Conservation (phyloP, 2,888 invertebrate genomes). For the Pyrrhosoma nymphula region DNA sequence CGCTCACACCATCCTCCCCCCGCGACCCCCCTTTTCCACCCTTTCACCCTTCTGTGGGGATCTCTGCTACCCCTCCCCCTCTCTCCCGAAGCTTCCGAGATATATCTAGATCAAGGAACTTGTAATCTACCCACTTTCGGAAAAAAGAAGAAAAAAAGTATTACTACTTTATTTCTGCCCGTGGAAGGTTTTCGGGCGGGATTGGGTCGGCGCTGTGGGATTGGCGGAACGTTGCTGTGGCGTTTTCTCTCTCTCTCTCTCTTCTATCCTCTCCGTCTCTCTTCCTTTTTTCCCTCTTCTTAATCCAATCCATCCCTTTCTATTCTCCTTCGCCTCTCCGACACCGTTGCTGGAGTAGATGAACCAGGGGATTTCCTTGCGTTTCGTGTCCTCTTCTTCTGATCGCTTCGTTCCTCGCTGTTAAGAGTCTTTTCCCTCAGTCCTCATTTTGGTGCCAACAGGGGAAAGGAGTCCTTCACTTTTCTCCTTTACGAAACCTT, state of each 20-base stretch:
- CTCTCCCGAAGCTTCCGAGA: constrained; percentile 16
- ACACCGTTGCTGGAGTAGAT: neutral
- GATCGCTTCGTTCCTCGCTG: neutral
- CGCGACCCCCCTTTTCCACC: too few relatives aligned
- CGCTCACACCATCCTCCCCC: neutral
- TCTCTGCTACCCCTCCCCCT: neutral
- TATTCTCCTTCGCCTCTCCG: neutral
- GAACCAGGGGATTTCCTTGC: neutral
- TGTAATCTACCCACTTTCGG: constrained; percentile 28
- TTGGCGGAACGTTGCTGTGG: neutral
- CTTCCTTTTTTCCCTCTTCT: neutral
- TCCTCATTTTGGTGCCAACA: too few relatives aligned
- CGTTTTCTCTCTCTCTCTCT: neutral
- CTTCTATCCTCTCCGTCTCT: neutral
- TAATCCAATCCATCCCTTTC: neutral
- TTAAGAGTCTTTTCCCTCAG: too few relatives aligned
- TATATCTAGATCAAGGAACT: constrained; percentile 42
- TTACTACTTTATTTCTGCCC: neutral
- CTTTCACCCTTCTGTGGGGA: neutral
- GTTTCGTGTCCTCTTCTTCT: neutral
- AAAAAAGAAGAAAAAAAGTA: neutral
- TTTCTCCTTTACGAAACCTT: too few relatives aligned
- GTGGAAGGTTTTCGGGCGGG: neutral
- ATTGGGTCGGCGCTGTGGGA: neutral
- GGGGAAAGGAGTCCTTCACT: too few relatives aligned